phyloP scores from a whole-genome alignment of 2,888 invertebrate genomes.

The Andrena praecox region DNA sequence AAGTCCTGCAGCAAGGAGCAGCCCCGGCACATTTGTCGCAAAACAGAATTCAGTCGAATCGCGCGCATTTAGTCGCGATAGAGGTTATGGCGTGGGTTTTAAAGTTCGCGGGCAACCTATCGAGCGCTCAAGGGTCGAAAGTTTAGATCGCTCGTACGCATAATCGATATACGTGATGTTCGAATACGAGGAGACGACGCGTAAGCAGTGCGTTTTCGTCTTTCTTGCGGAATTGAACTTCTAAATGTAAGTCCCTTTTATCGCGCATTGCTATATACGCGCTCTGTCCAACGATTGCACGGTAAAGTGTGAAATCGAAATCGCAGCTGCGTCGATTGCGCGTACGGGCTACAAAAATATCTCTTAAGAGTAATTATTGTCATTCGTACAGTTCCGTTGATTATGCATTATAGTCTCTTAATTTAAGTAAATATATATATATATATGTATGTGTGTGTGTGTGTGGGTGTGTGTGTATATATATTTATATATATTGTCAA shows the following conservation, averaged over 20 bases:
- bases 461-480: not conserved
- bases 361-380: slow-evolving; percentile 71
- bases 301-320: slow-evolving; percentile 27
- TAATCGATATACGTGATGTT: slow-evolving; percentile 32
- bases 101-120: slow-evolving; percentile 4
- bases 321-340: slow-evolving; percentile 50
- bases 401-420: slow-evolving; percentile 61
- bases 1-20: not conserved
- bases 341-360: slow-evolving; percentile 52
- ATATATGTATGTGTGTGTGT: not conserved
- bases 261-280: not conserved
- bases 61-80: not conserved
- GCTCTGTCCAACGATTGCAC: not conserved
- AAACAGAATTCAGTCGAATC: not conserved
- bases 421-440: slow-evolving; percentile 62
- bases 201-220: slow-evolving; percentile 24
- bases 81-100: not conserved
- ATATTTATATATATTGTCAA: slow-evolving; percentile 54
- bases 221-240: slow-evolving; percentile 5
- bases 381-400: slow-evolving; percentile 64
- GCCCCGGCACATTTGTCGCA: not conserved
- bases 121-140: slow-evolving; percentile 24
- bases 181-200: not conserved
- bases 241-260: not conserved
- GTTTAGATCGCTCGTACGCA: slow-evolving; percentile 36